phyloP scores from a whole-genome alignment of 2,888 invertebrate genomes.

The Hyles lineata region DNA sequence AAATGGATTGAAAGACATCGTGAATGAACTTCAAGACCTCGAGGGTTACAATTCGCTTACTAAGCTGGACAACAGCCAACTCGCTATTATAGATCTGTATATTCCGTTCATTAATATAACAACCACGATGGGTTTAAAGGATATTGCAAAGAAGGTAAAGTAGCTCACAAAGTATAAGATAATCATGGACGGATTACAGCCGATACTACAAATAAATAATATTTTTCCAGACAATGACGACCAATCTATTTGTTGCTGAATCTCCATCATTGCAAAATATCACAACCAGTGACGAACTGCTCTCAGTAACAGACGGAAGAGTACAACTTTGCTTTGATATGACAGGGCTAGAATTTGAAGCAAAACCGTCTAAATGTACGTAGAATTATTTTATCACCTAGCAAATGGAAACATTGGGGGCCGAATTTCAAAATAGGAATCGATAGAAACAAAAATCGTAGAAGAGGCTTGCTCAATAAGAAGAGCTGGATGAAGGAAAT shows the following conservation, averaged over 20 bases:
- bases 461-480: too few relatives aligned
- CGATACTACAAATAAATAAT: not conserved
- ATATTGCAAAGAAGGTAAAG: slow-evolving; percentile 34
- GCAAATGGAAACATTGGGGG: not conserved
- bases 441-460: too few relatives aligned
- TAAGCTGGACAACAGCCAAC: slow-evolving; percentile 14
- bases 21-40: slow-evolving; percentile 28
- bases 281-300: not conserved
- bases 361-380: slow-evolving; percentile 7
- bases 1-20: not conserved
- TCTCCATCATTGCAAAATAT: slow-evolving; percentile 12
- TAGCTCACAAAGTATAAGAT: not conserved
- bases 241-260: not conserved
- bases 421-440: too few relatives aligned
- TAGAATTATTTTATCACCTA: not conserved
- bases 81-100: slow-evolving; percentile 17
- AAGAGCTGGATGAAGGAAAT: too few relatives aligned
- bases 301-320: slow-evolving; percentile 8
- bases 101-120: slow-evolving; percentile 36
- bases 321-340: not conserved
- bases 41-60: not conserved
- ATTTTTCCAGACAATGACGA: not conserved
- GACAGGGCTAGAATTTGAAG: not conserved
- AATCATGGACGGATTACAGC: not conserved
- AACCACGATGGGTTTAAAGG: slow-evolving; percentile 33